phyloP scores from a whole-genome alignment of 2,113 vertebrate species.

The Hippolais icterina region DNA sequence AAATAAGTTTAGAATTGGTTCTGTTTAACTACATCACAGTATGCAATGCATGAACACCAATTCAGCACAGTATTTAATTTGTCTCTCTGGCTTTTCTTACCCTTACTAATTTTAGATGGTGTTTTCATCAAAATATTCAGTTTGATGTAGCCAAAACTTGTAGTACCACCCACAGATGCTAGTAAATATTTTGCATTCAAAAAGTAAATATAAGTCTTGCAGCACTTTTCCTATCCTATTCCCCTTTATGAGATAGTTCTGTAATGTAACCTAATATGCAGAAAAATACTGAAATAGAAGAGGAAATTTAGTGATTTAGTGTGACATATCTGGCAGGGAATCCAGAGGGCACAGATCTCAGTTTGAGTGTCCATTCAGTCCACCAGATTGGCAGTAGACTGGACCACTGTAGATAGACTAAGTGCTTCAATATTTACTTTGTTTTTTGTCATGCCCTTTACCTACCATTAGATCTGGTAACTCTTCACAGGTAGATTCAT shows the following conservation, averaged over 20 bases:
- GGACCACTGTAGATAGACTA: neutral
- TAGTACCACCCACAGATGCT: neutral
- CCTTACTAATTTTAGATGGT: neutral
- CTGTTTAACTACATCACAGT: neutral
- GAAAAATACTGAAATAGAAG: neutral
- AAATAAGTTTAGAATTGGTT: neutral
- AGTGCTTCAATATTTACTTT: neutral
- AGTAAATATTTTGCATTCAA: neutral
- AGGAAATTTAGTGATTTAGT: neutral
- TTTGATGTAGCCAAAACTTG: neutral
- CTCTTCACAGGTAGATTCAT: neutral
- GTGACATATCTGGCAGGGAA: neutral
- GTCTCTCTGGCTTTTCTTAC: neutral
- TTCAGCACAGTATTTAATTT: neutral
- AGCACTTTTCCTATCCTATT: neutral
- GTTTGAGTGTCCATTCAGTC: neutral
- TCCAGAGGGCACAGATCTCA: neutral
- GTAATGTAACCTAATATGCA: neutral
- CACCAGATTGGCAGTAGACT: neutral
- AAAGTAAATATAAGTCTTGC: neutral
- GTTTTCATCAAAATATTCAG: neutral
- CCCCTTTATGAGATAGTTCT: neutral
- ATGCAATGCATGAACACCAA: neutral
- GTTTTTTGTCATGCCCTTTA: neutral
- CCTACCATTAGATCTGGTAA: neutral